Evolutionary conservation across 2,888 invertebrate genomes (phyloP), one percentile per base, ranked within the genome.

Genomic region (Andrena fulva): DNA sequence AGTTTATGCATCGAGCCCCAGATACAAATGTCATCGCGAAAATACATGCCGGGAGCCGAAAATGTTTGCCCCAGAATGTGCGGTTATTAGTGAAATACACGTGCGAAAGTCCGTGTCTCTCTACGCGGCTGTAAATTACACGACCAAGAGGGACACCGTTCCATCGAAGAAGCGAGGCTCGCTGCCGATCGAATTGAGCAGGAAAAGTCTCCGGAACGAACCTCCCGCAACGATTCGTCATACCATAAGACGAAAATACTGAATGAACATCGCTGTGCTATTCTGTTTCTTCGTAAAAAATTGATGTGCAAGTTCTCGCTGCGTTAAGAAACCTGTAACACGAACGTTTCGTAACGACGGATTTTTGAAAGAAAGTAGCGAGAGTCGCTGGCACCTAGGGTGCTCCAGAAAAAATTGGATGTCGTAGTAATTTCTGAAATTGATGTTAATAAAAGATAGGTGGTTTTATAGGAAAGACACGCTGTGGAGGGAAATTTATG

Each of bases 31-130:
- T 72, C 77, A 82, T 83, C 85, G 75, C 67, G 80, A 84, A 77
- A 89, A 84, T 87, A 87, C 75, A 72, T 85, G 80, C 59, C 42
- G 74, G 80, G 78, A 76, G 86, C 85, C 85, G 85, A 87, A 89
- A 91, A 89, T 77, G 82, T 68, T 84, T 87, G 90, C 66, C 83
- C 89, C 72, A 89, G 90, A 90, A 90, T 90, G 81, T 74, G 59
- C 20, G 79, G 63, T 67, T 78, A 85, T 70, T 86, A 86, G 77
- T 72, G 81, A 85, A 80, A 85, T 77, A 62, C 59, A 27, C 50
- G 67, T 67, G 75, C 31, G 63, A 67, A 63, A 69, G 52, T 29
- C 20, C 6, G 68, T 73, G 64, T 50, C 24, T 31, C 20, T 64
- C 66, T 33, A 42, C 16, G 27, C n/a, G 12, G 16, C 27, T 27